phyloP scores from a whole-genome alignment of 2,113 vertebrate species.

The Hyperopisus bebe region DNA sequence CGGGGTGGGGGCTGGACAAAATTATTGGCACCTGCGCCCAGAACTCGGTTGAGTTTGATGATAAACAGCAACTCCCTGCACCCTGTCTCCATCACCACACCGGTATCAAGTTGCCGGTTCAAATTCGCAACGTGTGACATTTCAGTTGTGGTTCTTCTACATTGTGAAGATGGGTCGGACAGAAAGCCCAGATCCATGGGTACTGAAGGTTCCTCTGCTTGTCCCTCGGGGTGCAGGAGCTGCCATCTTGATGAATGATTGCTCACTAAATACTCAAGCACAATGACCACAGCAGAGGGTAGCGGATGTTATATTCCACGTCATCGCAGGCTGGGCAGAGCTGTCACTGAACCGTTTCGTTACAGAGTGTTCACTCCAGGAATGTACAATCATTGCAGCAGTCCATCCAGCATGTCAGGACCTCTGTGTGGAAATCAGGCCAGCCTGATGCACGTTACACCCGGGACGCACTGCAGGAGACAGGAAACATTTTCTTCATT shows the following conservation, averaged over 20 bases:
- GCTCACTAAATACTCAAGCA: background rate
- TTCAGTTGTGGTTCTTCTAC: background rate
- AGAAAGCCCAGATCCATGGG: background rate
- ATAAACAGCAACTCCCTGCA: background rate
- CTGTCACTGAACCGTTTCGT: background rate
- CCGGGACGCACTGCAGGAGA: background rate
- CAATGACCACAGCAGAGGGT: background rate
- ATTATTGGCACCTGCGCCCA: background rate
- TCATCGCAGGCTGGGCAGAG: background rate
- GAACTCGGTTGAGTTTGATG: background rate
- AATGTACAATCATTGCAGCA: background rate
- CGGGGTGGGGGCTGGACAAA: background rate
- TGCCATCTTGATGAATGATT: background rate
- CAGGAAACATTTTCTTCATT: background rate
- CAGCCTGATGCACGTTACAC: background rate
- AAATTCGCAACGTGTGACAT: background rate
- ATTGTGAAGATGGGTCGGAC: background rate
- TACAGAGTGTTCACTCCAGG: background rate
- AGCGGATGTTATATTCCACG: background rate
- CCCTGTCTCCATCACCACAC: background rate
- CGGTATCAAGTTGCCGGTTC: background rate
- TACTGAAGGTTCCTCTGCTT: background rate
- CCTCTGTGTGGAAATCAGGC: background rate
- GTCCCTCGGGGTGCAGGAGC: background rate
- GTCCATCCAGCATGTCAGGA: background rate